A percentile compares a stretch with the other conserved stretches of the same genome.
These are phyloP conservation scores for Lithophane socia DNA, from an alignment of 2,888 invertebrate species.

Conservation along the genomic window DNA sequence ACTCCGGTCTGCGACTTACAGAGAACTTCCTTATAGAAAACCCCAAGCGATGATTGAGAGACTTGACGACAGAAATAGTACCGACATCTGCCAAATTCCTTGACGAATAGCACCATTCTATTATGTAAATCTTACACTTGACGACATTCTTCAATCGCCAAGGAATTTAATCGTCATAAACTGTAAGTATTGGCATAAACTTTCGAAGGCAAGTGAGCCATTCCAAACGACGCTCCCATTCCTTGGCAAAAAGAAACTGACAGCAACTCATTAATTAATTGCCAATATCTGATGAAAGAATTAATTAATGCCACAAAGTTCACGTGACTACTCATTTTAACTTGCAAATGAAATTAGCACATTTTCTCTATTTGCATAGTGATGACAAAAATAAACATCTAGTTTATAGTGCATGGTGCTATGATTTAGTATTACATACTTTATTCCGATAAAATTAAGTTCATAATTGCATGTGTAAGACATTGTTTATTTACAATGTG, in stretches of 20 bases:
- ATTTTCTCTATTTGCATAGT: constrained; percentile 7
- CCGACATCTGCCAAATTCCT: not conserved
- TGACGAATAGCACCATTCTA: not conserved
- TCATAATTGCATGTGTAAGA: too few relatives aligned
- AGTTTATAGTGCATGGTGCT: not conserved
- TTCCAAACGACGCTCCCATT: constrained; percentile 6
- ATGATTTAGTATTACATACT: too few relatives aligned
- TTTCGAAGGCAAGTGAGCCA: not conserved
- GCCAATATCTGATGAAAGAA: constrained; percentile 16
- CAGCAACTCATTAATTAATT: constrained; percentile 9
- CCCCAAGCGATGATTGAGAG: not conserved
- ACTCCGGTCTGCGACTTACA: not conserved
- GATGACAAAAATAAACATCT: constrained; percentile 27
- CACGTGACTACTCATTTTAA: constrained; percentile 5
- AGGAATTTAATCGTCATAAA: constrained; percentile 6
- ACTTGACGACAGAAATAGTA: not conserved
- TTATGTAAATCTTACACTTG: not conserved
- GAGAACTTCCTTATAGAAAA: not conserved
- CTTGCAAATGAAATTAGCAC: not conserved
- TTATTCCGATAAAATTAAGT: too few relatives aligned
- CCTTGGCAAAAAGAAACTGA: constrained; percentile 25
- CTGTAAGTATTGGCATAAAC: not conserved
- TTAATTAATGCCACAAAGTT: not conserved
- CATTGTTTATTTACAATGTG: too few relatives aligned
- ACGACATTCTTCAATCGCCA: not conserved